Evolutionary conservation across 2,888 invertebrate genomes (phyloP).

Genomic region (Drosophila heteroneura): DNA sequence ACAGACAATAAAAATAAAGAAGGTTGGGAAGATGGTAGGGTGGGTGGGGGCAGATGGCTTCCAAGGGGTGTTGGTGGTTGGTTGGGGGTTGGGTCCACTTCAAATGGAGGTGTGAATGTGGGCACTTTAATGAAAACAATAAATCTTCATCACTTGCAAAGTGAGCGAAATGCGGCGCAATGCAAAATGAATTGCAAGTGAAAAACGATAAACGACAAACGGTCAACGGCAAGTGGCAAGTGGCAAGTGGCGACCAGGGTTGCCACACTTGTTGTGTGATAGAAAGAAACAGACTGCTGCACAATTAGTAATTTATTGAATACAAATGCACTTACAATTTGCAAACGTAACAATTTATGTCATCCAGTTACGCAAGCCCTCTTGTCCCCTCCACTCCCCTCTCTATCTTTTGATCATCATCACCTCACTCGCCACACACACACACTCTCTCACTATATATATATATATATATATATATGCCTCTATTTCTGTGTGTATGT

Average conservation of each 20-base stretch:
- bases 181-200: constrained; percentile 51
- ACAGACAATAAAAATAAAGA: constrained; percentile 64
- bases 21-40: not conserved
- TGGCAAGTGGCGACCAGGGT: constrained; percentile 22
- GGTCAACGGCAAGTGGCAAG: constrained; percentile 22
- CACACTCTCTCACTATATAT: not conserved
- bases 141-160: constrained; percentile 72
- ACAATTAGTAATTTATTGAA: constrained; percentile 69
- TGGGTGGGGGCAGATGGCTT: not conserved
- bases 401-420: not conserved
- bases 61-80: not conserved
- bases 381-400: not conserved
- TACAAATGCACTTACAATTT: constrained; percentile 69
- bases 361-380: constrained; percentile 28
- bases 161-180: constrained; percentile 48
- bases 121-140: constrained; percentile 76
- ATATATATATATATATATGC: not conserved
- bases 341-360: constrained; percentile 61
- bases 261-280: not conserved
- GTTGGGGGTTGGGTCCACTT: constrained; percentile 22
- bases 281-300: not conserved
- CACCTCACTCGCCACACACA: not conserved
- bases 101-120: constrained; percentile 75
- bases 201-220: constrained; percentile 22
- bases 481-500: not conserved